Base-by-base conservation (phyloP, 2,797 vertebrate genomes). In the Podarcis siculus region DNA sequence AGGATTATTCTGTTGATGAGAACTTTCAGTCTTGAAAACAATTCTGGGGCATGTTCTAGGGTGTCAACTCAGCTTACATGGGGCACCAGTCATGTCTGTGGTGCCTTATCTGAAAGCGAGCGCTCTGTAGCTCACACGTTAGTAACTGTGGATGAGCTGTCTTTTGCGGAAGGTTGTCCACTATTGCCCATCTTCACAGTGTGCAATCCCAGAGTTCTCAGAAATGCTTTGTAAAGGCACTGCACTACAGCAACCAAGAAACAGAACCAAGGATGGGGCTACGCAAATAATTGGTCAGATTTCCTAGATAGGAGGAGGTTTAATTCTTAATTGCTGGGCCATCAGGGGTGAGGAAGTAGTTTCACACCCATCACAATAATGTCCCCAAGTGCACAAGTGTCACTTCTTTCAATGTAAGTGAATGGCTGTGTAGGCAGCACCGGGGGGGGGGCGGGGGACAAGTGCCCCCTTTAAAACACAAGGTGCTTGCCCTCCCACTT, bases 361-460 rank as follows among this genome's bases (percentile, higher is more conserved):
- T 25, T 45, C 21, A 77, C 23, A 10, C 75, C 27, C 23, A 77
- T 25, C 39, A 42, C 75, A 27, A 10, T 25, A 3, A 42, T 76
- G 32, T 8, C 2, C 15, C 32, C 3, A 1, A 39, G 37, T 23
- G 23, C 73, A 76, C 73, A 21, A 10, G 12, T 42, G 37, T 23
- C 73, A 39, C 73, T 75, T 75, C 39, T 23, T 39, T 37, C 21
- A 23, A 10, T 25, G 25, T 27, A 23, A 76, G 21, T 10, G 9
- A 27, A 71, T 71, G 13, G 49, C 13, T 55, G 49, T 55, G 49
- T 55, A 13, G 49, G 49, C 49, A 55, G 49, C 13, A 55, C 49
- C 13, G 0, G 49, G 0, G 13, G 3, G 49, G 49, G 49, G 49
- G 12, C 12, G 1, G 13, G 13, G 13, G 49, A 15, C 49, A 55